Evolutionary conservation across 1,140 invertebrate species (phyloP).

Genomic region (Papilio polyxenes): DNA sequence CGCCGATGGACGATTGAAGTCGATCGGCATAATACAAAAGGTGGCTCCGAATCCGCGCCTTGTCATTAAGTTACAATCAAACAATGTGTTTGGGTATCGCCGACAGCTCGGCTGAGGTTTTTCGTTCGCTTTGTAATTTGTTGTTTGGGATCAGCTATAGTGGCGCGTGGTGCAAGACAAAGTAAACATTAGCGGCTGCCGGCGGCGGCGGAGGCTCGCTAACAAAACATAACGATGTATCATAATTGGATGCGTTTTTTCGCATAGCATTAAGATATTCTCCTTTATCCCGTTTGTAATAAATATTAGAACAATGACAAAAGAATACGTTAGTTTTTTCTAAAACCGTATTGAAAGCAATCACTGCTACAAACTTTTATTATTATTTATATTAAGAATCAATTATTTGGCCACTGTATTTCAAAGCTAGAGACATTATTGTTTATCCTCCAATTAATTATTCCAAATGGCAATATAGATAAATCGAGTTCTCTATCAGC

Average conservation of each 20-base stretch:
- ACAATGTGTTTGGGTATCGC: slow-evolving; percentile 78
- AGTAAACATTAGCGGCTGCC: slow-evolving; percentile 70
- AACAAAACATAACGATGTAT: slow-evolving; percentile 33
- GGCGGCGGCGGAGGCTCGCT: slow-evolving; percentile 44
- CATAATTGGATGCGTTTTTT: slow-evolving; percentile 37
- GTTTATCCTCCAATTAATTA: slow-evolving; percentile 14
- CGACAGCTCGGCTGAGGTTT: slow-evolving; percentile 77
- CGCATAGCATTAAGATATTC: slow-evolving; percentile 20
- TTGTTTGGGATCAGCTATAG: slow-evolving; percentile 72
- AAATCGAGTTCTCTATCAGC: slow-evolving; percentile 1
- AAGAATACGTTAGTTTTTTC: slow-evolving; percentile 4
- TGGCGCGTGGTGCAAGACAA: slow-evolving; percentile 73
- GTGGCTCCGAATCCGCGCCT: slow-evolving; percentile 71
- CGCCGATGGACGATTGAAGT: slow-evolving; percentile 47
- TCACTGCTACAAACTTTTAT: neutral
- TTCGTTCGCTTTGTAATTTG: slow-evolving; percentile 79
- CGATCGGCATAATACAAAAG: slow-evolving; percentile 76
- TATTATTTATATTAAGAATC: neutral
- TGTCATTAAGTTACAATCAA: slow-evolving; percentile 79
- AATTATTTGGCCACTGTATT: slow-evolving; percentile 1
- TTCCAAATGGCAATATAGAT: slow-evolving; percentile 10
- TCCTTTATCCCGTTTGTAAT: slow-evolving; percentile 3
- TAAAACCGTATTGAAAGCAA: neutral
- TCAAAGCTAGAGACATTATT: neutral
- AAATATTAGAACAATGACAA: slow-evolving; percentile 7